A percentile compares a stretch with the other conserved stretches of the same genome.
Evolutionary conservation across 2,888 invertebrate species (phyloP).

Genomic region (Lamellibrachia columna): DNA sequence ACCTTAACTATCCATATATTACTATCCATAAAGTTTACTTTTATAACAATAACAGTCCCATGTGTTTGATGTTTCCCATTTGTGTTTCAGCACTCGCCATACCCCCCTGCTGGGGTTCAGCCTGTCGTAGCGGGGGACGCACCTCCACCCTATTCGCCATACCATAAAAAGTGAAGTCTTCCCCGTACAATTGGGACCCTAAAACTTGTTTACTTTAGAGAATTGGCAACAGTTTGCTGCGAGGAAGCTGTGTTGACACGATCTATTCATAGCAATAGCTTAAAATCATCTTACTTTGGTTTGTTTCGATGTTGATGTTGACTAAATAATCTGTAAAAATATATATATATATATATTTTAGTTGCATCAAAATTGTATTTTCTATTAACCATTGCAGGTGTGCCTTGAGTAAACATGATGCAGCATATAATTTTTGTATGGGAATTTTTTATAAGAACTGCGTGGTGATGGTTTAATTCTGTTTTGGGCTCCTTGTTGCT

Average conservation of each 20-base stretch:
- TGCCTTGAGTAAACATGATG: background rate
- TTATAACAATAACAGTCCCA: too few species aligned
- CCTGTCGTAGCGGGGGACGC: background rate
- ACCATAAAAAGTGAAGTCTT: background rate
- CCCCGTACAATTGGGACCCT: background rate
- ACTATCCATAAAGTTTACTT: too few species aligned
- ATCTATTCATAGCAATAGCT: background rate
- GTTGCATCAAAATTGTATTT: background rate
- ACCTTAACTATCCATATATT: too few species aligned
- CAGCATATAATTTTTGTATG: background rate
- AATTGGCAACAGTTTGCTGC: background rate
- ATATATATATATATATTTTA: background rate
- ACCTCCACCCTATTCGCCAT: background rate
- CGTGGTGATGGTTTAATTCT: background rate
- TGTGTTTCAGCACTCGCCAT: background rate
- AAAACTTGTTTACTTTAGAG: background rate
- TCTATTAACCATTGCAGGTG: background rate
- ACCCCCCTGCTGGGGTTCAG: background rate
- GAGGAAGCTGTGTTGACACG: background rate
- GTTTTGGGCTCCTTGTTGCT: background rate
- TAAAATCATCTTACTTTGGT: background rate
- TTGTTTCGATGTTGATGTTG: background rate
- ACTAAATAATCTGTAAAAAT: background rate
- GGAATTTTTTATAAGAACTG: background rate
- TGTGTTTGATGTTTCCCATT: background rate